Conservation (phyloP, 2,113 vertebrate genomes). For the Antechinus stuartii region DNA sequence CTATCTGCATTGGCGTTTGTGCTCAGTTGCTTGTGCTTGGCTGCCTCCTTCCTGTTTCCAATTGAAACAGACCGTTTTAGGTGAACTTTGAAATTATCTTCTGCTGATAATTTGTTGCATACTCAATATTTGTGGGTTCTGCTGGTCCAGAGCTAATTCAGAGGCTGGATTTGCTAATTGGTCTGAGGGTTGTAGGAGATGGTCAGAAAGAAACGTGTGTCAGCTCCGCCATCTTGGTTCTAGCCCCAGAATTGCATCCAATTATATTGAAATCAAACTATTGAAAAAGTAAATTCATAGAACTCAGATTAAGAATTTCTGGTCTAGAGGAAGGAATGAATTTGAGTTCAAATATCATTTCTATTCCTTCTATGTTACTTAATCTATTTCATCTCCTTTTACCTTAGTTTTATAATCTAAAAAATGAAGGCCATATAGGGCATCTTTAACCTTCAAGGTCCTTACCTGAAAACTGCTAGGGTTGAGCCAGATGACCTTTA, state of each 20-base stretch:
- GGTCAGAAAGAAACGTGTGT: no score
- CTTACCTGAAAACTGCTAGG: not conserved
- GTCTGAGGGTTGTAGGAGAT: no score
- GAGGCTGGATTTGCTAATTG: no score
- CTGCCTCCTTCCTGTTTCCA: no score
- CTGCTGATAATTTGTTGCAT: no score
- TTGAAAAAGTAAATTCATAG: not conserved
- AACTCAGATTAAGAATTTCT: not conserved
- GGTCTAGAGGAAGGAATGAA: not conserved
- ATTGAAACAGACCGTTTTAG: no score
- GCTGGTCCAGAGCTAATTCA: no score
- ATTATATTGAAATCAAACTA: not conserved
- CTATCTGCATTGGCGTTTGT: no score
- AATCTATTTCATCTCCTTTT: not conserved
- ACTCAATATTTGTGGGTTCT: no score
- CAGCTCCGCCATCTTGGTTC: no score
- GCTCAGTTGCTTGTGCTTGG: no score
- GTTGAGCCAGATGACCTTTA: not conserved
- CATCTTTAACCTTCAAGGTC: not conserved
- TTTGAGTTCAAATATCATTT: not conserved
- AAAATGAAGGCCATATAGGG: not conserved
- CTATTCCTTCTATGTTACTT: not conserved
- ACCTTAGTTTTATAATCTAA: not conserved
- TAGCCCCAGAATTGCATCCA: not conserved
- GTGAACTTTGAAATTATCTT: no score